These are phyloP conservation scores for Chymomyza procnemis DNA, from an alignment of 2,888 invertebrate species.

Conservation along the genomic window DNA sequence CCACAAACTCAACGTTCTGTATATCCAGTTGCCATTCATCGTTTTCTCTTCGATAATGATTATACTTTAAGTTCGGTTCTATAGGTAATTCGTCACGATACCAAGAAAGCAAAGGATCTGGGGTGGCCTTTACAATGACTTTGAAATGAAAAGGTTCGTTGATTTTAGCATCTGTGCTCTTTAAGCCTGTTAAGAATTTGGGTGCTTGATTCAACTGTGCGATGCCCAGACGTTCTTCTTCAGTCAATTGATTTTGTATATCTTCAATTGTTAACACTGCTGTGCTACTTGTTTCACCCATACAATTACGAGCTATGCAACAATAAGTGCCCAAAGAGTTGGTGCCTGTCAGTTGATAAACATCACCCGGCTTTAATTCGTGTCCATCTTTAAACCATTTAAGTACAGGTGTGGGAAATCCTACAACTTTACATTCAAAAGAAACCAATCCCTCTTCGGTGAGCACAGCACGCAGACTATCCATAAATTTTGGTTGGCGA, in stretches of 20 bases:
- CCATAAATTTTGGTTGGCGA: conserved; percentile 92
- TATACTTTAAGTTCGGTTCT: conserved; percentile 84
- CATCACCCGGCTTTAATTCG: conserved; percentile 93
- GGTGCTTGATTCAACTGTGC: conserved; percentile 89
- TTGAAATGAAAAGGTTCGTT: conserved; percentile 89
- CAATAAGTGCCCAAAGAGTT: conserved; percentile 94
- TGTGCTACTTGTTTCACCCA: conserved; percentile 92
- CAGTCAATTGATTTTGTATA: conserved; percentile 92
- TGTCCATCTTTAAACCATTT: conserved; percentile 96
- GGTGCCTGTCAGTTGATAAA: conserved; percentile 93
- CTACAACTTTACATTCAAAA: conserved; percentile 95
- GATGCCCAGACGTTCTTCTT: conserved; percentile 85
- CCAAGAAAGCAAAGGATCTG: conserved; percentile 91
- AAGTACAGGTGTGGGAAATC: conserved; percentile 91
- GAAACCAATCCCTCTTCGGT: conserved; percentile 95
- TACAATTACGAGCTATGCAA: conserved; percentile 92
- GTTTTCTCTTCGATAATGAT: conserved; percentile 83
- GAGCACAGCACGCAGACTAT: conserved; percentile 90
- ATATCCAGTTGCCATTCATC: conserved; percentile 87
- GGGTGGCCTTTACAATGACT: conserved; percentile 89
- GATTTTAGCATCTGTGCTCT: conserved; percentile 89
- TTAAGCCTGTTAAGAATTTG: conserved; percentile 88
- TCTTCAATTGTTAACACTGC: conserved; percentile 94
- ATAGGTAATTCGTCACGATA: conserved; percentile 91
- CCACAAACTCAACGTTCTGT: conserved; percentile 86